Base-by-base conservation (phyloP, 2,797 vertebrate species). In the Enoplosus armatus region DNA sequence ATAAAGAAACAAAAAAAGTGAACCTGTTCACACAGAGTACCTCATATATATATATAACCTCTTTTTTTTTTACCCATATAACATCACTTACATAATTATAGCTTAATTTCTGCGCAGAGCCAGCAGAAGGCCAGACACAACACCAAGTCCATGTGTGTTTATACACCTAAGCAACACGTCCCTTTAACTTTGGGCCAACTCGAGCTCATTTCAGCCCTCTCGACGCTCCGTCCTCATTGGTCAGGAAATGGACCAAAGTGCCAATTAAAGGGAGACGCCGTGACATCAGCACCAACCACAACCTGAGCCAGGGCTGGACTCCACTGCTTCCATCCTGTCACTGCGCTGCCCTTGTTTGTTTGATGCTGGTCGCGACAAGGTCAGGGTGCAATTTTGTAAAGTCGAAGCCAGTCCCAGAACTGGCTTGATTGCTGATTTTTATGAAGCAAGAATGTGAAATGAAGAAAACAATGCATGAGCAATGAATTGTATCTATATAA, bases 51-150 rank as follows among this genome's bases (percentile, higher is more conserved):
- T 67, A 87, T 56, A 79, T 75, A 61, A 65, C 47, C 61, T 82
- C 29, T 55, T 68, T 77, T 73, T 82, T 78, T 84, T 85, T n/a
- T n/a, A n/a, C n/a, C n/a, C 75, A 92, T 78, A 87, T 78, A 84
- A 82, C 84, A 85, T 86, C 64, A 87, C 77, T 75, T 83, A 76
- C 75, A 85, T 79, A 73, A 88, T 85, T 70, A 89, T 92, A 95
- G 92, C 92, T 94, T 92, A 85, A 91, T 89, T 89, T 88, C 85
- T 79, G 79, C 87, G 75, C 70, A n/a, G 79, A 86, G 77, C 84
- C 81, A 77, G 77, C 47, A 82, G 79, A 66, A 66, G 20, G 47
- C 84, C 85, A 84, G 85, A 74, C 63, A 82, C 80, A 75, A 75
- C 83, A 79, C 77, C 77, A 74, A 59, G 74, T 90, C 83, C 76